Evolutionary conservation across 2,888 invertebrate genomes (phyloP).

Genomic region (Stenolophus ochropezus): DNA sequence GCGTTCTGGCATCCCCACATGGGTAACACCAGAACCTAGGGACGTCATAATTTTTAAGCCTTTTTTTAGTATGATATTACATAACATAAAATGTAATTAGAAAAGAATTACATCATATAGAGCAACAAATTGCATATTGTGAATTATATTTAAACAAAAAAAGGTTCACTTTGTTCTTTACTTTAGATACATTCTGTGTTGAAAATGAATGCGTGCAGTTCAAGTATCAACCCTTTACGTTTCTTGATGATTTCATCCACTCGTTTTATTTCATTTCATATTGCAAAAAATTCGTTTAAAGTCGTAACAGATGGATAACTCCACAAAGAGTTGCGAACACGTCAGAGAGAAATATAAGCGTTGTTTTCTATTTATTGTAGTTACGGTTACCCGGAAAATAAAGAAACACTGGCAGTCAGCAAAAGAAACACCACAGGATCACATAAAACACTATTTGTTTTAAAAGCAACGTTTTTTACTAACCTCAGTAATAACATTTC

Average conservation of each 20-base stretch:
- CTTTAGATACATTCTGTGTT: too few relatives aligned
- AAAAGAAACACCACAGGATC: background rate
- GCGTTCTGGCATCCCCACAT: too few relatives aligned
- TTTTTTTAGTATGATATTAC: too few relatives aligned
- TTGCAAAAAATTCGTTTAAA: background rate
- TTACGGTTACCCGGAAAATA: conserved; percentile 14
- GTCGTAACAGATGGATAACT: conserved; percentile 10
- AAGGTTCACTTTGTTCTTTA: too few relatives aligned
- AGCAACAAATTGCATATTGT: too few relatives aligned
- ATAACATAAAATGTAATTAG: too few relatives aligned
- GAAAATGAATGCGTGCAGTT: too few relatives aligned
- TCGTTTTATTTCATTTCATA: background rate
- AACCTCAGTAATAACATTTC: background rate
- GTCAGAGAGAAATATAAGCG: background rate
- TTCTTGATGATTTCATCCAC: background rate
- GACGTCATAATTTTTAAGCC: too few relatives aligned
- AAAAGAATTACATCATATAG: too few relatives aligned
- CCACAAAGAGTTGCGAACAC: background rate
- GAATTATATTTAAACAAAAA: too few relatives aligned
- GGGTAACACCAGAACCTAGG: too few relatives aligned
- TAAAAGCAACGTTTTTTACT: background rate
- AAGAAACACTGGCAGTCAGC: background rate
- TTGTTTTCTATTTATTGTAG: background rate
- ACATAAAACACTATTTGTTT: conserved; percentile 18
- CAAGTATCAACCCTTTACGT: too few relatives aligned